Percentiles rank a stretch among this genome's conserved stretches.
These are phyloP conservation scores for Poeciliopsis occidentalis DNA, from an alignment of 2,113 vertebrate species.

Conservation along the genomic window DNA sequence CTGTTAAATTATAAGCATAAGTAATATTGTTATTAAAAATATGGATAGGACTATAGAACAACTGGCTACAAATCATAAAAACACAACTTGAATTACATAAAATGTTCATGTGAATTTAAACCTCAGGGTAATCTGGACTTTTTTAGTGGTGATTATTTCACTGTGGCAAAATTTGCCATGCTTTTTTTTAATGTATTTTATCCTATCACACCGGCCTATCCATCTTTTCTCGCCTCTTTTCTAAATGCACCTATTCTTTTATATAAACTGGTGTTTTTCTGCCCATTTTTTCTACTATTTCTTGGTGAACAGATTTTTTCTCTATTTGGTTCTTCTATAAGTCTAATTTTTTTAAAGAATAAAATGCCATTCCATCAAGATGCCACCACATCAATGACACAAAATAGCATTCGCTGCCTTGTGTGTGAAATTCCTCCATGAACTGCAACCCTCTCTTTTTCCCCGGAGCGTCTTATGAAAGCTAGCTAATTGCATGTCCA, in stretches of 20 bases:
- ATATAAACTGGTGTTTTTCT: conserved; percentile 36
- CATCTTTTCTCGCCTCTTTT: conserved; percentile 31
- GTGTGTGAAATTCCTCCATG: conserved; percentile 75
- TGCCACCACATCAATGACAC: conserved; percentile 70
- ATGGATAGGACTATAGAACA: neutral
- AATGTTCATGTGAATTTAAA: conserved; percentile 54
- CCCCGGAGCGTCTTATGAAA: conserved; percentile 72
- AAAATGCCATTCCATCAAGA: conserved; percentile 75
- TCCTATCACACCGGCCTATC: conserved; percentile 47
- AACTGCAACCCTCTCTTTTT: conserved; percentile 64
- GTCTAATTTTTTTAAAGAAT: conserved; percentile 77
- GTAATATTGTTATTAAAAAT: too few relatives aligned
- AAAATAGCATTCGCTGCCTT: conserved; percentile 76
- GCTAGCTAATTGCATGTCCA: conserved; percentile 78
- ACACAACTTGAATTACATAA: conserved; percentile 32
- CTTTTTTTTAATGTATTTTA: conserved; percentile 37
- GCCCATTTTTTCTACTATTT: conserved; percentile 28
- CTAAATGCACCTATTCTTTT: conserved; percentile 54
- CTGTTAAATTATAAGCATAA: too few relatives aligned
- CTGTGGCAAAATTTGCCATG: conserved; percentile 51
- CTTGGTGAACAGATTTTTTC: conserved; percentile 56
- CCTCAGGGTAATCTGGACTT: neutral
- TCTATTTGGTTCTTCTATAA: conserved; percentile 53
- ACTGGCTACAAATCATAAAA: conserved; percentile 24
- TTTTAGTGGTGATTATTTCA: neutral